phyloP scores from a whole-genome alignment of 1,140 invertebrate genomes.

The Cydia splendana region DNA sequence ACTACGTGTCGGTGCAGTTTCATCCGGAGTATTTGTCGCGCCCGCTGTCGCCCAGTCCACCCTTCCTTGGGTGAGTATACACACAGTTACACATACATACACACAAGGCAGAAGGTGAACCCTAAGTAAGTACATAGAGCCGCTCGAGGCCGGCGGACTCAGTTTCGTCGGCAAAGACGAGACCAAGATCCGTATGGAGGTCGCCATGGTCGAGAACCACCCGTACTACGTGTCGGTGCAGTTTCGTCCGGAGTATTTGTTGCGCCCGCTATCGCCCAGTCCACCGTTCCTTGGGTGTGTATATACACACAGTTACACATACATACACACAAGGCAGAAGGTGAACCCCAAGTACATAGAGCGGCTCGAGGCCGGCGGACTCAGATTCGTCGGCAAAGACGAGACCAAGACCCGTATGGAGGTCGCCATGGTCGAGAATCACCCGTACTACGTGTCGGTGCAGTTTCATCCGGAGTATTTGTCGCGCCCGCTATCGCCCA shows the following conservation, averaged over 20 bases:
- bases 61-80: slow-evolving; percentile 89
- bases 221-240: slow-evolving; percentile 97
- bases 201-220: slow-evolving; percentile 87
- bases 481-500: slow-evolving; percentile 95
- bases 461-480: slow-evolving; percentile 99
- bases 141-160: slow-evolving; percentile 91
- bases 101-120: slow-evolving; percentile 93
- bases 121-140: slow-evolving; percentile 89
- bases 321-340: slow-evolving; percentile 84
- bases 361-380: slow-evolving; percentile 88
- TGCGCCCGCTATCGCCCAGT: slow-evolving; percentile 94
- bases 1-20: slow-evolving; percentile 97
- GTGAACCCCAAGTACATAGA: slow-evolving; percentile 94
- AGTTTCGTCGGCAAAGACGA: slow-evolving; percentile 94
- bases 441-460: slow-evolving; percentile 96
- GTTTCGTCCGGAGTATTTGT: slow-evolving; percentile 98
- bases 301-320: too few species aligned
- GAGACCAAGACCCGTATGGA: slow-evolving; percentile 90
- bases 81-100: not conserved
- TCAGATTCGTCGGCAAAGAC: slow-evolving; percentile 95
- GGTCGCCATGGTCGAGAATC: slow-evolving; percentile 86
- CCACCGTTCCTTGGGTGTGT: slow-evolving; percentile 94
- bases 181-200: slow-evolving; percentile 91
- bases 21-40: slow-evolving; percentile 98
- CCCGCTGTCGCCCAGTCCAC: slow-evolving; percentile 95